Conservation (phyloP, 2,113 vertebrate genomes). For the Benitochromis conjunctus region DNA sequence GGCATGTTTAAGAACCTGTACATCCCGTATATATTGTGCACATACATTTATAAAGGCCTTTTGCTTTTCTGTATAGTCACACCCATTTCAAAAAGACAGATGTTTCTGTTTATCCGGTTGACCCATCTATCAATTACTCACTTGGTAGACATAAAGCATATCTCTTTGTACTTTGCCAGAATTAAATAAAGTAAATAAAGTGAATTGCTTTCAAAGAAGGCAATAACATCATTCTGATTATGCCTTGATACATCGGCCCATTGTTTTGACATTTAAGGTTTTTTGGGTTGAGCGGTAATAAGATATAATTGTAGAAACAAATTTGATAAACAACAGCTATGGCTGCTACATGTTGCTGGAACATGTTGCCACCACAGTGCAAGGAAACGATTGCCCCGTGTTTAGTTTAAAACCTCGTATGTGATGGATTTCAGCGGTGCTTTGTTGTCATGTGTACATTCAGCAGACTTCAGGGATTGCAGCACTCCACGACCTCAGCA, state of each 20-base stretch:
- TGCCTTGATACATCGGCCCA: not conserved
- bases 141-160: not conserved
- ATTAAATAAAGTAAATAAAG: not conserved
- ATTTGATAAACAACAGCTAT: not conserved
- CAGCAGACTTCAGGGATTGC: constrained; percentile 19
- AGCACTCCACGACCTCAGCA: constrained; percentile 1
- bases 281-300: not conserved
- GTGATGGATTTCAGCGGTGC: not conserved
- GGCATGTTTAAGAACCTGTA: not conserved
- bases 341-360: not conserved
- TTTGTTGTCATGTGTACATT: not conserved
- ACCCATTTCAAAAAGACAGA: not conserved
- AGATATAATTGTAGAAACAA: not conserved
- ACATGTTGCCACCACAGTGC: not conserved
- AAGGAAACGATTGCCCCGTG: not conserved
- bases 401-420: not conserved
- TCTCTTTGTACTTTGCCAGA: not conserved
- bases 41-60: not conserved
- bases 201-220: not conserved
- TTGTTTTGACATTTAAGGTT: not conserved
- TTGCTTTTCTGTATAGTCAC: not conserved
- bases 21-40: not conserved
- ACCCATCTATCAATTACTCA: not conserved
- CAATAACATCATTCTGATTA: not conserved
- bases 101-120: not conserved